Evolutionary conservation across 2,888 invertebrate species (phyloP).

Genomic region (Atethmia centrago): DNA sequence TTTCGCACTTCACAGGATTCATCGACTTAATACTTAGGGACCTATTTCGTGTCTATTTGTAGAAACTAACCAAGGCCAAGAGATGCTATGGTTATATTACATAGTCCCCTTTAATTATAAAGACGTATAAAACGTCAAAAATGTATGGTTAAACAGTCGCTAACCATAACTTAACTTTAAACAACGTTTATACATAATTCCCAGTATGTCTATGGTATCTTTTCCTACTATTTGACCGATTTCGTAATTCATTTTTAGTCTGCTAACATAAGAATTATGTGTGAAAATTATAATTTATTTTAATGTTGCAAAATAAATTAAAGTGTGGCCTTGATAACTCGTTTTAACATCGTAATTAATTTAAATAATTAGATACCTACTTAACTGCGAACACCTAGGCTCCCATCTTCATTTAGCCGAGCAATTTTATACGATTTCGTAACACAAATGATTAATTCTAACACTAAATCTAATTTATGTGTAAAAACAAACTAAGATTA

Average conservation of each 20-base stretch:
- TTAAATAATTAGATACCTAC: conserved; percentile 48
- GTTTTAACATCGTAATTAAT: conserved; percentile 42
- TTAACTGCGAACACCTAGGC: too few relatives aligned
- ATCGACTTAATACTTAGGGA: conserved; percentile 8
- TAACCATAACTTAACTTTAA: too few relatives aligned
- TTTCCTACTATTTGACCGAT: neutral
- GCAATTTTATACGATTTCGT: conserved; percentile 9
- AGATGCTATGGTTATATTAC: neutral
- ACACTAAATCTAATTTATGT: conserved; percentile 19
- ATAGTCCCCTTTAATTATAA: too few relatives aligned
- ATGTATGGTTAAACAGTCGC: too few relatives aligned
- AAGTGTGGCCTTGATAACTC: conserved; percentile 52
- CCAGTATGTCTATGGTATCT: too few relatives aligned
- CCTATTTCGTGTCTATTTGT: conserved; percentile 25
- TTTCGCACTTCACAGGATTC: conserved; percentile 53
- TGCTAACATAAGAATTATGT: conserved; percentile 27
- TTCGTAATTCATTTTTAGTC: conserved; percentile 1
- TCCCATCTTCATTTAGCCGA: conserved; percentile 12
- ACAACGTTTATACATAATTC: too few relatives aligned
- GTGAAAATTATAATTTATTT: conserved; percentile 35
- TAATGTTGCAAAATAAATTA: conserved; percentile 47
- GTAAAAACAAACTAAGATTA: conserved; percentile 34
- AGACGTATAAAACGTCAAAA: too few relatives aligned
- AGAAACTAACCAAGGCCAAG: conserved; percentile 8
- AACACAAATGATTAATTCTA: conserved; percentile 13